Percentiles rank a stretch among this genome's conserved stretches.
phyloP scores from a whole-genome alignment of 2,113 vertebrate genomes.

The Loxodonta africana region DNA sequence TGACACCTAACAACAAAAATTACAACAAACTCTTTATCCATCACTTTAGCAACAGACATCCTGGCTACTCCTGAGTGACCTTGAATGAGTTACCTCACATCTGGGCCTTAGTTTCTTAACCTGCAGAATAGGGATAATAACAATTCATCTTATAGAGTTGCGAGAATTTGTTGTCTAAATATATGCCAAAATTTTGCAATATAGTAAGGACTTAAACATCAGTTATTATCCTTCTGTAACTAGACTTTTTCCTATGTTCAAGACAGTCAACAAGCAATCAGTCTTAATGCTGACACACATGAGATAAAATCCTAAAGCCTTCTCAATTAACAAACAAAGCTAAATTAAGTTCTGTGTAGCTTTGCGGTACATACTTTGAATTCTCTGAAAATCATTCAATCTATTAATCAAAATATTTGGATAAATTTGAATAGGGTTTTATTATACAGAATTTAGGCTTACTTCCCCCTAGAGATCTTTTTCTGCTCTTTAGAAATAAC shows the following conservation, averaged over 20 bases:
- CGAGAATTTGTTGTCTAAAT: background rate
- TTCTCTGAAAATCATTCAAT: conserved; percentile 33
- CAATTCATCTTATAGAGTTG: background rate
- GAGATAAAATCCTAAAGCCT: background rate
- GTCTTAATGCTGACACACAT: background rate
- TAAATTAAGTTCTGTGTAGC: background rate
- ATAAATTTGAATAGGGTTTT: background rate
- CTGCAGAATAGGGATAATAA: background rate
- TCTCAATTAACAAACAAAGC: background rate
- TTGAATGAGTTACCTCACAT: background rate
- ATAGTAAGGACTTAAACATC: background rate
- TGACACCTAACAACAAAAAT: no score
- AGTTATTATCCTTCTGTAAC: background rate
- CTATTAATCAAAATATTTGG: conserved; percentile 25
- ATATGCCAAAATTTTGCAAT: background rate
- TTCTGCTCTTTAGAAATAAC: background rate
- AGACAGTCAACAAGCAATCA: background rate
- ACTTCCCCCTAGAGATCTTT: background rate
- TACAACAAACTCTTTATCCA: background rate
- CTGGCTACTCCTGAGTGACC: background rate
- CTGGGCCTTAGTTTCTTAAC: background rate
- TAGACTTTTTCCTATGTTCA: background rate
- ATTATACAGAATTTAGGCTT: background rate
- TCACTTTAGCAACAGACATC: background rate
- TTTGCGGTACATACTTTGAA: background rate